Base-by-base conservation (phyloP, 2,113 vertebrate genomes). In the Corydoras sp. region DNA sequence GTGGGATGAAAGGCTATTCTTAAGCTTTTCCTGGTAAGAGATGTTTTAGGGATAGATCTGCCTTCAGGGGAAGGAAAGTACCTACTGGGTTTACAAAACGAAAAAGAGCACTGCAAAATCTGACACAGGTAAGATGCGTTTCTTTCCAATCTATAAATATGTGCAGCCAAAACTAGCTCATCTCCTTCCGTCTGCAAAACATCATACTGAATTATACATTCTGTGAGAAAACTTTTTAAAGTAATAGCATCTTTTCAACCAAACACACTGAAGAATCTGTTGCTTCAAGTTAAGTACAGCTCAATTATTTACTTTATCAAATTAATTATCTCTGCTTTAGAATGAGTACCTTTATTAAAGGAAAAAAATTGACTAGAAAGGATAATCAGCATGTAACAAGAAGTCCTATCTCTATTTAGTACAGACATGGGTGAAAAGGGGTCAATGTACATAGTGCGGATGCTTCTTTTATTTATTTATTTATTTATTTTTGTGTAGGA, bases 331-430 rank as follows among this genome's bases (percentile, higher is more conserved):
- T 69, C 30, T 74, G 72, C 49, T 53, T 73, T 76, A 68, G 66
- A 24, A 32, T 58, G 54, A 72, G 62, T 82, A 59, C 68, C 72
- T 53, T 58, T 35, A 69, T 77, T 79, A 65, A 65, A 71, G 65
- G 62, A 62, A 58, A 43, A 43, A 1, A 43, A 2, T 43, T 43
- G 35, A 43, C 35, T 43, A 43, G 7, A 5, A 43, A 43, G 4
- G 35, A 43, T 43, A 43, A 43, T 43, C 35, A 43, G 35, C 4
- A 43, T 43, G 35, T 8, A 5, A 43, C 35, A 43, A 24, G 18
- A 24, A 24, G 18, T 43, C 35, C 35, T 43, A 8, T 43, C 35
- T 5, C 7, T 43, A 43, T 43, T 43, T 43, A 8, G 7, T 8
- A 5, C 35, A 43, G 7, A 43, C 35, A 8, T 43, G 35, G 35